These are phyloP conservation scores for Allygus modestus DNA, from an alignment of 2,888 invertebrate genomes.

Conservation along the genomic window DNA sequence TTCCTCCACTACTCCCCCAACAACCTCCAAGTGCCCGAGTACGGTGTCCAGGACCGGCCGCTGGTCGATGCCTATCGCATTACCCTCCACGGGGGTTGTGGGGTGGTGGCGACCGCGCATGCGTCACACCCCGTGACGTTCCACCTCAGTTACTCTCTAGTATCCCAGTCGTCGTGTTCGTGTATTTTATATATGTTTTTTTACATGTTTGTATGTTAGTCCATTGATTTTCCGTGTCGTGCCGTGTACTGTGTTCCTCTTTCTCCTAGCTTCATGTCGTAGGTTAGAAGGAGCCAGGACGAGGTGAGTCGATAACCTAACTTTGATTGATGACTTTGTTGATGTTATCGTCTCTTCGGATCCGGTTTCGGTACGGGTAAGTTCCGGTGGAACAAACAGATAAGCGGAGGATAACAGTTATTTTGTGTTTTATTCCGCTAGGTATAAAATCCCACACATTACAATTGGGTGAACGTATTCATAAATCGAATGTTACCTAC, in stretches of 20 bases:
- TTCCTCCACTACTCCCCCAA: no score
- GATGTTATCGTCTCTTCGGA: neutral
- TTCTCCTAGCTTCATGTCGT: neutral
- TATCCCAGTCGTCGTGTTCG: slow-evolving; percentile 42
- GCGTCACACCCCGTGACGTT: slow-evolving; percentile 32
- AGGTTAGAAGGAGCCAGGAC: neutral
- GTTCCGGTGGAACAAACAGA: no score
- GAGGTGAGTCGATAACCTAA: slow-evolving; percentile 45
- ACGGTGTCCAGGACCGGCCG: slow-evolving; percentile 33
- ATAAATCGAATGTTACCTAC: no score
- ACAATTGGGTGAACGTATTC: no score
- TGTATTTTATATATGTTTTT: slow-evolving; percentile 50
- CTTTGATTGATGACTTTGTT: slow-evolving; percentile 30
- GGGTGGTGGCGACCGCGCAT: neutral
- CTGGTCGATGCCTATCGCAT: slow-evolving; percentile 54
- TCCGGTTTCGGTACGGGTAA: no score
- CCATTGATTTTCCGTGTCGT: slow-evolving; percentile 51
- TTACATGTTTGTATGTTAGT: slow-evolving; percentile 55
- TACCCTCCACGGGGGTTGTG: neutral
- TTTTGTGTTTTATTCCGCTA: no score
- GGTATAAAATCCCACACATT: no score
- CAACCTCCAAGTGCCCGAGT: neutral
- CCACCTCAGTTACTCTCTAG: slow-evolving; percentile 38
- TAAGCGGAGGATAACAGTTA: no score
- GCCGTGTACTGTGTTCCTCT: neutral